Evolutionary conservation across 1,140 invertebrate genomes (phyloP), one percentile per base, ranked within the genome.

Genomic region (Ruditapes philippinarum): DNA sequence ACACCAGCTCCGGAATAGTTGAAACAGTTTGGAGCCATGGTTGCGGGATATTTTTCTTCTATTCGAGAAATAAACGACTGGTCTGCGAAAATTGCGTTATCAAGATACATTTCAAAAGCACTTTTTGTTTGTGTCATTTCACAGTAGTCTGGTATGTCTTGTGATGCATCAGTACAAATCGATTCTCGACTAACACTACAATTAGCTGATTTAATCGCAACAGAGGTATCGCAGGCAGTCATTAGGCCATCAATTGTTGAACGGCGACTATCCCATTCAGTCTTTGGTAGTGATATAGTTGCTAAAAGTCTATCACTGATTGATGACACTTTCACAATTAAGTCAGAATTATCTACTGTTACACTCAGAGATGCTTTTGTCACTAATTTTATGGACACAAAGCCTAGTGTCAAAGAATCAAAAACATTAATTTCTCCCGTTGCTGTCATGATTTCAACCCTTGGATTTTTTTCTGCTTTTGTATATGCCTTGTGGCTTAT

Each of bases 401-500:
- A 28, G 17, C 86, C 86, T 31, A 88, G 25, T 0, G 0, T 42
- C 17, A 88, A 62, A 42, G 49, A 28, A 68, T 88, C 78, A 45
- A 40, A 88, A 14, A 88, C 31, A 1, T 49, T 49, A 22, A 49
- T 19, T 49, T 40, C 25, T 49, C 62, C 25, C 68, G 42, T 9
- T 31, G 36, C 17, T 42, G 81, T 70, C 81, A 83, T 40, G 17
- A 83, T 83, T 51, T 83, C 81, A 25, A 83, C 81, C 4, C 60
- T 68, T n/a, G n/a, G n/a, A n/a, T n/a, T n/a, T n/a, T n/a, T n/a
- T n/a, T n/a, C n/a, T 17, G 81, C 4, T 2, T 12, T 25, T n/a
- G 68, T 42, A 31, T 83, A 89, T 0, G 73, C 68, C 22, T 92
- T 49, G 11, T 74, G 60, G 38, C 90, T 62, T n/a, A 88, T 81